These are phyloP conservation scores for Blastobasis adustella DNA, from an alignment of 2,888 invertebrate species.

Conservation along the genomic window DNA sequence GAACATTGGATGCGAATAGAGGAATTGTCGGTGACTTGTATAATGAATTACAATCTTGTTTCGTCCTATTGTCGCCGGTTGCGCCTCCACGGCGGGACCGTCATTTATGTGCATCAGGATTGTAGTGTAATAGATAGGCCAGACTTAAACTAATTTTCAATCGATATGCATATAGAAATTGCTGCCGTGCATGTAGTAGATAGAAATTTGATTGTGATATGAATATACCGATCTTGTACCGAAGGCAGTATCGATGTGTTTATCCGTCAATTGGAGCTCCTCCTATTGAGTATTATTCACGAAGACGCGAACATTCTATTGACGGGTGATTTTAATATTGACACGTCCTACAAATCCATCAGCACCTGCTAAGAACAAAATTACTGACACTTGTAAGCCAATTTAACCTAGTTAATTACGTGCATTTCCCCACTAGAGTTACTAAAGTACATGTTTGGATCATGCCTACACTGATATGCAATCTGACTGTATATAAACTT, in stretches of 20 bases:
- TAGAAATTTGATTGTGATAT: slow-evolving; percentile 1
- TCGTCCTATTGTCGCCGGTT: not conserved
- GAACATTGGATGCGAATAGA: not conserved
- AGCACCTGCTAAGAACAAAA: not conserved
- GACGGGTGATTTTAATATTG: slow-evolving; percentile 1
- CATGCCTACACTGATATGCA: not conserved
- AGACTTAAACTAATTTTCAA: not conserved
- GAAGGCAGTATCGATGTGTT: not conserved
- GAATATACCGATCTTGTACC: not conserved
- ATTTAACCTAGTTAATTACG: not conserved
- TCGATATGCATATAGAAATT: slow-evolving; percentile 3
- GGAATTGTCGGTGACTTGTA: not conserved
- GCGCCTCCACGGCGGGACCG: not conserved
- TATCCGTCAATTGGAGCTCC: not conserved
- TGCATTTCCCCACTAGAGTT: not conserved
- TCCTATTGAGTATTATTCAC: not conserved
- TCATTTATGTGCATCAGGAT: not conserved
- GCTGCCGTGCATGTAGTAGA: slow-evolving; percentile 2
- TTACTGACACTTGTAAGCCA: not conserved
- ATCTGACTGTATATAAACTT: not conserved
- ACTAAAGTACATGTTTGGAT: not conserved
- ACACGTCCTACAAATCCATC: not conserved
- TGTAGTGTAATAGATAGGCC: not conserved
- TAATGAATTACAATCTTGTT: not conserved
- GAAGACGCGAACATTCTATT: slow-evolving; percentile 1